Evolutionary conservation across 2,797 vertebrate genomes (phyloP), one percentile per base, ranked within the genome.

Genomic region (Staurois parvus): DNA sequence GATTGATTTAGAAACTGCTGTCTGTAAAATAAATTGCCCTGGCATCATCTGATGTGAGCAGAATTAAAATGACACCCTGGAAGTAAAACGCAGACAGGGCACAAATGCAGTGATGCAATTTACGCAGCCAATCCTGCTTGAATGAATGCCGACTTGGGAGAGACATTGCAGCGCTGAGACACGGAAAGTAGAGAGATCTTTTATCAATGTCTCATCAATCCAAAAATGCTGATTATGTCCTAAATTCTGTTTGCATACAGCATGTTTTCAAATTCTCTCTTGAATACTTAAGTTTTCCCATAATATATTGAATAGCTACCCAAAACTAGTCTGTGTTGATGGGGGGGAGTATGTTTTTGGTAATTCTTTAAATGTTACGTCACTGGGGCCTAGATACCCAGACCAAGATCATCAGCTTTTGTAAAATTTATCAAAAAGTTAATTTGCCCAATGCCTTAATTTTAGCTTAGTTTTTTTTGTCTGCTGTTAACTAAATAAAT

Each of bases 1-100:
- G 80, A 86, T 86, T 79, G 85, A 86, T 86, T 82, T 86, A 68
- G 80, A 81, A 81, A 72, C 40, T 52, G 80, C 56, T 86, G 52
- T 42, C 37, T 48, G 74, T 77, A 77, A 82, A 82, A 66, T 62
- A 86, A 81, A 77, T 72, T 72, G 72, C 66, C 85, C 82, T 56
- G 62, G 64, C 28, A 83, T 40, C 70, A 37, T 11, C 45, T 24
- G 78, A 7, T 68, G 80, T 66, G 85, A 68, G 70, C 15, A 48
- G 85, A 83, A 86, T 82, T 68, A 26, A 48, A 78, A 86, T 67
- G 30, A 73, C 30, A 8, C 32, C 66, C 67, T 67, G 68, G 37
- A 52, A 40, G 82, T 79, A 78, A 37, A 82, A 52, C 34, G 73
- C 66, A 48, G 28, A 62, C 21, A 34, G 75, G 24, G 72, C 68